A percentile compares a stretch with the other conserved stretches of the same genome.
phyloP scores from a whole-genome alignment of 2,113 vertebrate genomes.

The Sisor rabdophorus region DNA sequence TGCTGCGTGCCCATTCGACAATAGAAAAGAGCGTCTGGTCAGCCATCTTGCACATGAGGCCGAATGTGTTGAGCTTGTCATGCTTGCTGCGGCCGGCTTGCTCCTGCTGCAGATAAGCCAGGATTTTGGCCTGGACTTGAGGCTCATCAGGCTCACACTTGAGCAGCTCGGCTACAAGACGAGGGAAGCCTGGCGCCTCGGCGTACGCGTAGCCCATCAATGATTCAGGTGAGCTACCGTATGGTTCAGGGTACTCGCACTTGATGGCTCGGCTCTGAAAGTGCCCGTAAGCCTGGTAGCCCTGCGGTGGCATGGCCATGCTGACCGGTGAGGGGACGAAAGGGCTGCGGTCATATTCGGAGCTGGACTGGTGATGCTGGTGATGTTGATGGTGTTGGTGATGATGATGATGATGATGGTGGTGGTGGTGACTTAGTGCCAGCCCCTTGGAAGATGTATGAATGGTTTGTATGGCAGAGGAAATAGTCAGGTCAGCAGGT shows the following conservation, averaged over 20 bases:
- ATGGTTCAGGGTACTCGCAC: conserved; percentile 96
- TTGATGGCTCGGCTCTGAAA: conserved; percentile 97
- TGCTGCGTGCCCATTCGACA: conserved; percentile 97
- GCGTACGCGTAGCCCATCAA: conserved; percentile 94
- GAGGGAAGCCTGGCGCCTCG: conserved; percentile 88
- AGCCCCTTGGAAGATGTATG: conserved; percentile 97
- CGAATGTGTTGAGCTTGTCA: conserved; percentile 93
- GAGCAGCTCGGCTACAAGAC: conserved; percentile 92
- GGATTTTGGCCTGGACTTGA: conserved; percentile 91
- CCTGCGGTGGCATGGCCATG: conserved; percentile 97
- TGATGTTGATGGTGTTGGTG: conserved; percentile 56
- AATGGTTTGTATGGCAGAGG: conserved; percentile 95
- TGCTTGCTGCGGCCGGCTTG: conserved; percentile 91
- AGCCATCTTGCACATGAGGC: conserved; percentile 99
- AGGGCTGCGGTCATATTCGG: conserved; percentile 95
- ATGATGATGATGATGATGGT: conserved; percentile 66
- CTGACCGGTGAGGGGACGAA: conserved; percentile 96
- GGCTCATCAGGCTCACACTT: conserved; percentile 97
- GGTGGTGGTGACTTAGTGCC: conserved; percentile 83
- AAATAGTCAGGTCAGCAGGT: conserved; percentile 93
- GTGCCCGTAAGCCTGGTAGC: conserved; percentile 92
- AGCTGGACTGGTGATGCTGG: conserved; percentile 67
- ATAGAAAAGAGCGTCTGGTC: conserved; percentile 99
- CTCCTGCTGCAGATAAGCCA: conserved; percentile 92
- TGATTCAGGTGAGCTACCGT: conserved; percentile 94